Base-by-base conservation (phyloP, 2,113 vertebrate species). In the Campylomormyrus tamandua region DNA sequence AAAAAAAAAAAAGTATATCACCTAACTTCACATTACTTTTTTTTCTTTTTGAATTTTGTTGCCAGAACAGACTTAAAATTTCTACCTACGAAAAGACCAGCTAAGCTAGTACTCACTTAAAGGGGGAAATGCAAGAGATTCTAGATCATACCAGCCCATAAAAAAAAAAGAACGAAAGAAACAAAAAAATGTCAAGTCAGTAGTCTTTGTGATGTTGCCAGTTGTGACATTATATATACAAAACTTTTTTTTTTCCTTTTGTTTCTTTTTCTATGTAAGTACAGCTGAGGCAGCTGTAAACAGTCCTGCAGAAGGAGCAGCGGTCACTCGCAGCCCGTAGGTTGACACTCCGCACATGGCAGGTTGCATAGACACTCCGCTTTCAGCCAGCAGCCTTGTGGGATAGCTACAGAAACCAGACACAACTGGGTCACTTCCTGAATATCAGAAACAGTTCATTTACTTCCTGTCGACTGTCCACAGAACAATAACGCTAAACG, bases 281-380 rank as follows among this genome's bases (percentile, higher is more conserved):
- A 97, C 95, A 96, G 96, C 96, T 96, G 97, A 96, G 95, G 97
- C 95, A 96, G 96, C 95, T 94, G 93, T 96, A 96, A 96, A 96
- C 94, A 97, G 96, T 97, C 95, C 93, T 95, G 96, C 95, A 94
- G 95, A 95, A 95, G 95, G 95, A 96, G 95, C 94, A 95, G 95
- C 96, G 95, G 92, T 95, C 95, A 96, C 96, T 95, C 94, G 95
- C 92, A 94, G 96, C 97, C 97, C 97, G 96, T 91, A 95, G 96
- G 96, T 19, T 93, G 96, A 95, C 95, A 95, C 96, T 96, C 97
- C 96, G 95, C 96, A 97, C 97, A 95, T 96, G 96, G 96, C 97
- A 97, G 97, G 97, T 99, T 99, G 98, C 98, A 99, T 99, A 99
- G 98, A 99, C 97, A 94, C 93, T 97, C 97, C 98, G 97, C 97